Conservation (phyloP, 2,888 invertebrate genomes). For the Yponomeuta evonymella region DNA sequence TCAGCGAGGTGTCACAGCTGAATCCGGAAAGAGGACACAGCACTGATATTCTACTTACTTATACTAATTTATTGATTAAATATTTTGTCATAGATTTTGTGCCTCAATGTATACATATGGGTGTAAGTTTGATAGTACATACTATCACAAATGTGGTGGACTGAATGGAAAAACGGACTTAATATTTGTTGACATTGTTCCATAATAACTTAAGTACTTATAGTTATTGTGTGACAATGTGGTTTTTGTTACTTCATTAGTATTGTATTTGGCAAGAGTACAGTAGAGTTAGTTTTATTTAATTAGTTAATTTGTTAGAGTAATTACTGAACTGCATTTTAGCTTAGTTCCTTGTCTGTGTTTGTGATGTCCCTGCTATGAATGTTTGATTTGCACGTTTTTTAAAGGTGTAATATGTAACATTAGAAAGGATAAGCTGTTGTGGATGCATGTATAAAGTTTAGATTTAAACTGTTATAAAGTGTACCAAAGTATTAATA, state of each 20-base stretch:
- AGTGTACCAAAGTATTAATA: conserved; percentile 9
- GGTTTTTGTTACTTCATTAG: conserved; percentile 15
- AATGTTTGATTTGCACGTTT: not conserved
- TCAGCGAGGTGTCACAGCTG: not conserved
- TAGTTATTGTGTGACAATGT: not conserved
- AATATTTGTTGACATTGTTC: not conserved
- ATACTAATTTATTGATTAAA: not conserved
- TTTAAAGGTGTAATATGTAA: not conserved
- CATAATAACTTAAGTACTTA: not conserved
- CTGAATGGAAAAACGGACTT: not conserved
- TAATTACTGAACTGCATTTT: not conserved
- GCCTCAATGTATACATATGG: not conserved
- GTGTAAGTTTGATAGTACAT: not conserved
- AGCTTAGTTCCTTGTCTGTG: conserved; percentile 1
- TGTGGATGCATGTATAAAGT: not conserved
- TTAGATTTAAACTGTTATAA: not conserved
- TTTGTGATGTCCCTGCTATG: not conserved
- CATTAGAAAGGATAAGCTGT: not conserved
- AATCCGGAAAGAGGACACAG: conserved; percentile 6
- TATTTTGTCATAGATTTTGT: not conserved
- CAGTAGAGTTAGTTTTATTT: conserved; percentile 18
- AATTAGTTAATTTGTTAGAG: not conserved
- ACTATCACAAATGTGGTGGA: not conserved
- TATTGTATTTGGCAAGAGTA: conserved; percentile 28
- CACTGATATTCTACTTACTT: not conserved